Base-by-base conservation (phyloP, 2,113 vertebrate genomes). In the Antechinus stuartii region DNA sequence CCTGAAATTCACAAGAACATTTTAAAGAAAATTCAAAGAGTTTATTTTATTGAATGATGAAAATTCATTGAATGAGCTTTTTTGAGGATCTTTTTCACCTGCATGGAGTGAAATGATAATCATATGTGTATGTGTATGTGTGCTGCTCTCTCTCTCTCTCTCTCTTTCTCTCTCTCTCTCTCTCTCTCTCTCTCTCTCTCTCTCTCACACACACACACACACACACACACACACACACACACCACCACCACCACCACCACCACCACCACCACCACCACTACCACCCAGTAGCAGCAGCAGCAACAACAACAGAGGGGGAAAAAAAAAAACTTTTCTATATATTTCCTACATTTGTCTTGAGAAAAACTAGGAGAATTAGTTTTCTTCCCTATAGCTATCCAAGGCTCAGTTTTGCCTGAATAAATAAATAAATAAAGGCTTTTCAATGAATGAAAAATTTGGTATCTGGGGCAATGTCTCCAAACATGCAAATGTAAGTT, bases 1-100 rank as follows among this genome's bases (percentile, higher is more conserved):
- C 19, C 49, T 47, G 27, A 1, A 91, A 94, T 96, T 22, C 61
- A 3, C 30, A 91, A 91, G 1, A 91, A 6, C 55, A 19, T 89
- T 95, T 93, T 90, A 92, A 92, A 91, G 94, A 91, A 94, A 95
- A 94, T 2, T 19, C 10, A 25, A 93, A 55, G 26, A 16, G 0
- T 56, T 91, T 84, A 8, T 68, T 92, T 91, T 89, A 95, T 19
- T 84, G 2, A 84, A 84, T 42, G 35, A 6, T 84, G 2, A 84
- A n/a, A 84, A 84, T 84, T 84, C 35, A 84, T 42, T 84, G 30
- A 22, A 42, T 84, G 7, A 76, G 42, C 49, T 4, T 6, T 68
- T 68, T 68, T 68, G 26, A 19, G n/a, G 35, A 19, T 35, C 14
- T 35, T 76, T 35, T 35, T 76, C 35, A 76, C 14, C 35, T 76